phyloP scores from a whole-genome alignment of 2,888 invertebrate genomes.

The Hyposoter didymator region DNA sequence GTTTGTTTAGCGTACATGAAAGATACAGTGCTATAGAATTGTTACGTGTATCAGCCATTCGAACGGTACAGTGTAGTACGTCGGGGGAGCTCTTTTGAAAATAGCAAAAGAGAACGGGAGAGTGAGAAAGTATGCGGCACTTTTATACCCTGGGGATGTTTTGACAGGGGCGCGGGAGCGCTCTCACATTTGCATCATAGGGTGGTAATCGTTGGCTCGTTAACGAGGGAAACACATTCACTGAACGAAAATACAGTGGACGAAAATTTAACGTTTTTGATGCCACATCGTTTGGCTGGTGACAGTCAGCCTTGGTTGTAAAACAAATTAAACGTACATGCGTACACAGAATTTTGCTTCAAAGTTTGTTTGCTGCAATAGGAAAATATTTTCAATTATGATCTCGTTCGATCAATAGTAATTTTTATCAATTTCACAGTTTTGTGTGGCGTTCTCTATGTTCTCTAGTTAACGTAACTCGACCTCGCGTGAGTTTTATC shows the following conservation, averaged over 20 bases:
- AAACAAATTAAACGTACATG: neutral
- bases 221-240: conserved; percentile 66
- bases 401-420: neutral
- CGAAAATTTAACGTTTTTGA: conserved; percentile 42
- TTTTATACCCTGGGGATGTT: conserved; percentile 58
- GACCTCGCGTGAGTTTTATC: too few species aligned
- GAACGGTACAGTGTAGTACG: conserved; percentile 9
- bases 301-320: neutral
- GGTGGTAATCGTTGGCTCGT: conserved; percentile 80
- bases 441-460: neutral
- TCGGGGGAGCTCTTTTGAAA: conserved; percentile 27
- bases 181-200: conserved; percentile 76
- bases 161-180: conserved; percentile 71
- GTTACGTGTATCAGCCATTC: conserved; percentile 18
- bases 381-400: neutral
- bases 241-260: conserved; percentile 32
- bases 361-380: neutral
- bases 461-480: too few species aligned
- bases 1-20: conserved; percentile 40
- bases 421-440: neutral
- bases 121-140: conserved; percentile 18
- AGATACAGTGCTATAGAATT: conserved; percentile 4
- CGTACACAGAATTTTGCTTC: neutral
- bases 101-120: neutral
- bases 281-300: conserved; percentile 4